Conservation (phyloP, 2,113 vertebrate species). For the Zosterops borbonicus region DNA sequence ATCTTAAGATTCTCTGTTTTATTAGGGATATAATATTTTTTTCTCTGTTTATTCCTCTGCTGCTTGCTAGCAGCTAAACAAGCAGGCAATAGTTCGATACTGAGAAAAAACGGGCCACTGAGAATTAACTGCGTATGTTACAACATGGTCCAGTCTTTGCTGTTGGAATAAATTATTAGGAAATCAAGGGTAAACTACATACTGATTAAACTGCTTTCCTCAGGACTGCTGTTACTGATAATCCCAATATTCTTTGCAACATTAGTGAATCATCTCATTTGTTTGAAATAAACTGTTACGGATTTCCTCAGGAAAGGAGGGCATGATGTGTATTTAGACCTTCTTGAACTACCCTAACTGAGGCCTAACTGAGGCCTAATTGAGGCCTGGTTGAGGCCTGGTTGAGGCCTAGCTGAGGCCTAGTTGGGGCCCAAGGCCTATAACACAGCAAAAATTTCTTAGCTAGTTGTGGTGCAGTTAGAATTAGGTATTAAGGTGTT, state of each 20-base stretch:
- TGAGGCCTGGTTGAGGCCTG: too few species aligned
- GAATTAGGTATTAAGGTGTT: too few species aligned
- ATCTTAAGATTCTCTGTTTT: not conserved
- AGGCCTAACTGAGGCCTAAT: too few species aligned
- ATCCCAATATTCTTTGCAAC: not conserved
- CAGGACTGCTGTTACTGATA: not conserved
- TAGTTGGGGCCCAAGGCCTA: too few species aligned
- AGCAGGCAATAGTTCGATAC: not conserved
- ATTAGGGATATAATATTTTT: not conserved
- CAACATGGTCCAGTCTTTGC: not conserved
- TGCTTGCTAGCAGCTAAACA: not conserved
- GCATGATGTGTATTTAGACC: too few species aligned
- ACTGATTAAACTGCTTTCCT: not conserved
- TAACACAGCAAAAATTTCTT: too few species aligned
- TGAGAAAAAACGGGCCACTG: not conserved
- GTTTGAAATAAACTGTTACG: not conserved
- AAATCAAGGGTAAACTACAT: not conserved
- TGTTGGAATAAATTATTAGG: not conserved
- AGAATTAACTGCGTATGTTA: not conserved
- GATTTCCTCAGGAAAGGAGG: too few species aligned
- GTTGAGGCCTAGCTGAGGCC: too few species aligned
- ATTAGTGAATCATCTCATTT: not conserved
- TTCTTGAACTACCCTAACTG: too few species aligned
- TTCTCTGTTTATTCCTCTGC: not conserved
- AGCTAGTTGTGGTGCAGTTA: too few species aligned